phyloP scores from a whole-genome alignment of 2,888 invertebrate genomes.

The Epicampocera succincta region DNA sequence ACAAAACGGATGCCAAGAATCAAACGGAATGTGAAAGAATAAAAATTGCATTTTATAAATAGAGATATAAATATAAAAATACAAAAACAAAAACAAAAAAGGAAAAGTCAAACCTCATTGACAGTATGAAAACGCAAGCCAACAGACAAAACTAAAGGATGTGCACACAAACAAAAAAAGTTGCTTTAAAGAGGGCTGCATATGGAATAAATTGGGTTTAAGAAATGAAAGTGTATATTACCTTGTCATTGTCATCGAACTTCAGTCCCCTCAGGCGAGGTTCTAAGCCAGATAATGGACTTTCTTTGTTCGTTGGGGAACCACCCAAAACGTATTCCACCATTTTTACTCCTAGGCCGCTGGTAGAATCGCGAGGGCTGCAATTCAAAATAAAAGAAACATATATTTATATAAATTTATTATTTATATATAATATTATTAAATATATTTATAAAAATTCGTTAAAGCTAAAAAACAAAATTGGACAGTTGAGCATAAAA shows the following conservation, averaged over 20 bases:
- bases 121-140: constrained; percentile 2
- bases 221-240: constrained; percentile 63
- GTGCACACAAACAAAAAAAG: no score
- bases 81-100: no score
- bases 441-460: no score
- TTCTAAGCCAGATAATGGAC: constrained; percentile 83
- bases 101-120: not conserved
- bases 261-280: constrained; percentile 86
- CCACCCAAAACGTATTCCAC: constrained; percentile 98
- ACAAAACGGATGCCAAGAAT: constrained; percentile 22
- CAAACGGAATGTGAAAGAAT: constrained; percentile 39
- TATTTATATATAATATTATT: no score
- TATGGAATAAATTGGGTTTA: no score
- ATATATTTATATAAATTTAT: no score
- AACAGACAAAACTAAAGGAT: not conserved
- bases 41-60: constrained; percentile 30
- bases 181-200: no score
- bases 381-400: constrained; percentile 80
- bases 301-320: constrained; percentile 91
- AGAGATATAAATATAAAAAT: not conserved
- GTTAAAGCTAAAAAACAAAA: no score
- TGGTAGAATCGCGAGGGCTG: constrained; percentile 93
- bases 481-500: no score
- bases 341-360: constrained; percentile 97
- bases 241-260: constrained; percentile 83